phyloP scores from a whole-genome alignment of 2,113 vertebrate species.

The Gavialis gangeticus region DNA sequence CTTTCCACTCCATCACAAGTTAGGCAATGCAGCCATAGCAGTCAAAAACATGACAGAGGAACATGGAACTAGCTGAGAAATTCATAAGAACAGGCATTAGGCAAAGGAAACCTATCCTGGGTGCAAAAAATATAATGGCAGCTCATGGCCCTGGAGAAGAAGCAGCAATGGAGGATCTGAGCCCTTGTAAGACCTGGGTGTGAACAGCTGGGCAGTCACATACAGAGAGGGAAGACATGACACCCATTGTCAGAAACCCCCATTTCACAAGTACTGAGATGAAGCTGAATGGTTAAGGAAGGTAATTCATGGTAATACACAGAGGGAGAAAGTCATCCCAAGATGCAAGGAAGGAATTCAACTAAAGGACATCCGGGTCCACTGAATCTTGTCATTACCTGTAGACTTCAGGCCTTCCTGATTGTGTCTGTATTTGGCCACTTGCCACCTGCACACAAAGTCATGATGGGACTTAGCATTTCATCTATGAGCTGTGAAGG shows the following conservation, averaged over 20 bases:
- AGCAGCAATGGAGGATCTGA: neutral
- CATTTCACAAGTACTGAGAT: neutral
- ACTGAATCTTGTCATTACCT: neutral
- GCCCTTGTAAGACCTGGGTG: neutral
- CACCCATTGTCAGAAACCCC: neutral
- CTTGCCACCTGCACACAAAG: neutral
- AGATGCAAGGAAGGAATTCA: neutral
- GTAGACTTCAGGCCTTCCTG: neutral
- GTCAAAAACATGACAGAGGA: neutral
- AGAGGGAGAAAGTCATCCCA: neutral
- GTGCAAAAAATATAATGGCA: neutral
- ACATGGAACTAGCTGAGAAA: neutral
- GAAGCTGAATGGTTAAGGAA: fast-evolving
- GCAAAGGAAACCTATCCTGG: neutral
- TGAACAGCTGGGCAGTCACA: neutral
- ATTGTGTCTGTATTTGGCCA: neutral
- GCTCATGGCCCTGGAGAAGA: neutral
- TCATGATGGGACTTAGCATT: neutral
- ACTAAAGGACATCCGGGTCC: neutral
- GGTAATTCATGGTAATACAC: neutral
- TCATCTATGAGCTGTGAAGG: fast-evolving
- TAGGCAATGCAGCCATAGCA: neutral
- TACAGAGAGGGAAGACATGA: neutral
- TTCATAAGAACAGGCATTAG: neutral
- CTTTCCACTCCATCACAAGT: neutral